Conservation (phyloP, 2,888 invertebrate species). For the Hetaerina titia region DNA sequence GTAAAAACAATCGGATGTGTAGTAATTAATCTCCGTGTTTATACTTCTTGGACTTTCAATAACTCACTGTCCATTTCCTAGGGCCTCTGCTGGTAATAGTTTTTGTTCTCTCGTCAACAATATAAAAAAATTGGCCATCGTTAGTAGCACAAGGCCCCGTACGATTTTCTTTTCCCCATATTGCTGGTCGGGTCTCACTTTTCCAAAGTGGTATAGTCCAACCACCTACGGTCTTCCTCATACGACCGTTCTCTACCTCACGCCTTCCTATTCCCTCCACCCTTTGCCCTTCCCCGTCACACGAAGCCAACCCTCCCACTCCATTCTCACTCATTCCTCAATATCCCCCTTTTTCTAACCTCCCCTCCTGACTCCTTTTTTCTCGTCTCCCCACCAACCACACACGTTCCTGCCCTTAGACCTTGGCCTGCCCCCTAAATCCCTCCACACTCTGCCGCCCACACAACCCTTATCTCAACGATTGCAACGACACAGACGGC, state of each 20-base stretch:
- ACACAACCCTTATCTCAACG: conserved; percentile 54
- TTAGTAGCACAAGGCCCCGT: neutral
- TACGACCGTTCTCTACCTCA: neutral
- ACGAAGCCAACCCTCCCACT: neutral
- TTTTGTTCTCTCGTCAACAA: too few relatives aligned
- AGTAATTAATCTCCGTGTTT: too few relatives aligned
- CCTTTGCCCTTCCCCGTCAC: neutral
- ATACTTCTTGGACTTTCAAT: too few relatives aligned
- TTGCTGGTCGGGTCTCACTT: neutral
- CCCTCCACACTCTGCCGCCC: conserved; percentile 1
- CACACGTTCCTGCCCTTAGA: neutral
- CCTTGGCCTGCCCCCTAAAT: conserved; percentile 2
- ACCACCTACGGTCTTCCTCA: neutral
- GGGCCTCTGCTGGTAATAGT: too few relatives aligned
- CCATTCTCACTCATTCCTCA: neutral
- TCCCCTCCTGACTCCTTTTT: neutral
- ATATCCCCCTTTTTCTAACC: neutral
- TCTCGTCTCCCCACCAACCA: neutral
- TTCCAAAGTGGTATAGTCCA: neutral
- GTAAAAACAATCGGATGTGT: too few relatives aligned
- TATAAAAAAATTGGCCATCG: neutral
- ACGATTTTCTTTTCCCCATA: neutral
- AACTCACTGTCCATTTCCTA: too few relatives aligned
- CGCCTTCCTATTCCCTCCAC: neutral
- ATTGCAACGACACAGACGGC: conserved; percentile 60